Conservation (phyloP, 2,113 vertebrate genomes). For the Tragelaphus strepsiceros region DNA sequence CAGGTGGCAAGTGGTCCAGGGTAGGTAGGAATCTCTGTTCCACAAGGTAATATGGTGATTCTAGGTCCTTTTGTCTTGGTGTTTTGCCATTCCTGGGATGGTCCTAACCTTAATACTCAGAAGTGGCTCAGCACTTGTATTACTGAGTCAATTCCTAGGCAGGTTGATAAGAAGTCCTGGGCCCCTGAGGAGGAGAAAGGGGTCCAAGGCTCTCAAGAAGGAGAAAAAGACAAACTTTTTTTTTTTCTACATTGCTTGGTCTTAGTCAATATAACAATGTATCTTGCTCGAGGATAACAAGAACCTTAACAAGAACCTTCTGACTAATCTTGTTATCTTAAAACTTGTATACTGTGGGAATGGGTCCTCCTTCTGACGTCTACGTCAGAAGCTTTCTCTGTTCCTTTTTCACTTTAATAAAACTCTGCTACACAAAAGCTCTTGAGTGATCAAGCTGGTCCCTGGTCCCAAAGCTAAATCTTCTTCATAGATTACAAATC, state of each 20-base stretch:
- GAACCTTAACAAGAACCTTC: neutral
- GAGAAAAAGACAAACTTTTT: neutral
- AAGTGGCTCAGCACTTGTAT: neutral
- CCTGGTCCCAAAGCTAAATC: rapidly evolving
- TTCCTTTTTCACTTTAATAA: neutral
- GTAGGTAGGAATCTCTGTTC: neutral
- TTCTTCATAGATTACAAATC: neutral
- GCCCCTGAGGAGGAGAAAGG: neutral
- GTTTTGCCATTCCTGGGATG: neutral
- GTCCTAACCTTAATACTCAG: neutral
- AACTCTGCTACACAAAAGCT: neutral
- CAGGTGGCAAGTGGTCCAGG: neutral
- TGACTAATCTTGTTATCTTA: neutral
- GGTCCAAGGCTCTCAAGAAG: neutral
- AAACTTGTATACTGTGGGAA: neutral
- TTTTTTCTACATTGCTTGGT: neutral
- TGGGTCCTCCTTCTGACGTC: neutral
- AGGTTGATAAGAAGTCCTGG: neutral
- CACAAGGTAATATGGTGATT: neutral
- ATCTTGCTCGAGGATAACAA: neutral
- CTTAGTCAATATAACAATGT: neutral
- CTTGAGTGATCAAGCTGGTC: neutral
- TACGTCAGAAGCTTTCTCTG: neutral
- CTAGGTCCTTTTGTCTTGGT: neutral
- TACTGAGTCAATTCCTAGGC: neutral